Percentiles rank a stretch among this genome's conserved stretches.
Conservation (phyloP, 1,140 invertebrate genomes). For the Cepaea nemoralis region DNA sequence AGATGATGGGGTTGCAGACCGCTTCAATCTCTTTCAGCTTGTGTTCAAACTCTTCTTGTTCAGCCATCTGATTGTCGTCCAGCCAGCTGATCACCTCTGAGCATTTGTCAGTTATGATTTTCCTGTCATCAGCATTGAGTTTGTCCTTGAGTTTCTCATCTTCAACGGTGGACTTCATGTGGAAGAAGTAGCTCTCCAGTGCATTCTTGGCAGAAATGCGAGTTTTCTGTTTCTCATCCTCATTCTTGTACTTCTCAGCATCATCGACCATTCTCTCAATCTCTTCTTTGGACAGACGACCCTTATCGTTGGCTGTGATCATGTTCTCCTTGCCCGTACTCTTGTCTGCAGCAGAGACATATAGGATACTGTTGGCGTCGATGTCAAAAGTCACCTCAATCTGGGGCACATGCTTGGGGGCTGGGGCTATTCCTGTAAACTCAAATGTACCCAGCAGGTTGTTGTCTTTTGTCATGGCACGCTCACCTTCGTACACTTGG, state of each 20-base stretch:
- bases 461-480: no score
- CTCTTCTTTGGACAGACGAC: conserved; percentile 94
- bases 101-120: conserved; percentile 89
- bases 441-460: no score
- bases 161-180: conserved; percentile 88
- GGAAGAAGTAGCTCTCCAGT: conserved; percentile 95
- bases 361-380: no score
- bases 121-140: conserved; percentile 87
- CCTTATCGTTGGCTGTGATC: no score
- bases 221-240: conserved; percentile 90
- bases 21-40: conserved; percentile 71
- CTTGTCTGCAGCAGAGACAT: no score
- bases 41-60: conserved; percentile 71
- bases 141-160: conserved; percentile 79
- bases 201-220: conserved; percentile 87
- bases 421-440: no score
- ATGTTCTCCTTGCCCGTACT: no score
- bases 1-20: conserved; percentile 73
- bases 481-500: no score
- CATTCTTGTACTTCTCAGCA: conserved; percentile 92
- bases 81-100: conserved; percentile 95
- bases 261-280: conserved; percentile 98
- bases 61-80: conserved; percentile 84
- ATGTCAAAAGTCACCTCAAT: no score
- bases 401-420: no score